These are phyloP conservation scores for Serilophus lunatus DNA, from an alignment of 2,113 vertebrate species.

Conservation along the genomic window DNA sequence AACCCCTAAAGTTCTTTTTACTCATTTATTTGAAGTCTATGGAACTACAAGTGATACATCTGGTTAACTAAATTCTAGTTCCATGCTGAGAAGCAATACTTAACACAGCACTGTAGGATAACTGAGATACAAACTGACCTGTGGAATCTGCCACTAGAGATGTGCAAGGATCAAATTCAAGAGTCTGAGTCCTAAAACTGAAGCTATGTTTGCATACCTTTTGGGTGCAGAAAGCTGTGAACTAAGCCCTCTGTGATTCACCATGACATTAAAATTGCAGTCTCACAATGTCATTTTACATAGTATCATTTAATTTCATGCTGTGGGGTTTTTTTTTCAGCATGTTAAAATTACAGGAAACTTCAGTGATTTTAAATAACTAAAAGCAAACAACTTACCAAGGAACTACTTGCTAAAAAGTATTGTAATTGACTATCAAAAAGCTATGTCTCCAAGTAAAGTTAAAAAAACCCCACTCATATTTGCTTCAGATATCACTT, in stretches of 20 bases:
- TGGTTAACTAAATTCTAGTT: not conserved
- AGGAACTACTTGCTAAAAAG: not conserved
- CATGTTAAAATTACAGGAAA: not conserved
- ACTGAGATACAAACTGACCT: not conserved
- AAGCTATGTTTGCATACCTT: not conserved
- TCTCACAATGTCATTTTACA: not conserved
- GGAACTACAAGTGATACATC: not conserved
- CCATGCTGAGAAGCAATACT: not conserved
- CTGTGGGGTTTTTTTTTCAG: not conserved
- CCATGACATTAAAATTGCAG: not conserved
- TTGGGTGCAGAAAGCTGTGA: not conserved
- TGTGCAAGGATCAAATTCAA: not conserved
- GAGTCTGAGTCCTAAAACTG: not conserved
- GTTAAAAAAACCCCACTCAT: not conserved
- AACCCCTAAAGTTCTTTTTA: not conserved
- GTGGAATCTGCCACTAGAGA: not conserved
- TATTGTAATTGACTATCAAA: not conserved
- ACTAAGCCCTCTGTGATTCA: not conserved
- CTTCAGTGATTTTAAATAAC: not conserved
- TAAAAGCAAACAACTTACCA: not conserved
- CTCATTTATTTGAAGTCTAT: not conserved
- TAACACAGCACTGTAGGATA: not conserved
- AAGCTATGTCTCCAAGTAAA: not conserved
- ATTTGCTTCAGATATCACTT: not conserved
- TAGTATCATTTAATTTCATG: not conserved